A percentile compares a stretch with the other conserved stretches of the same genome.
Evolutionary conservation across 1,140 invertebrate species (phyloP).

Genomic region (Reticulitermes speratus): DNA sequence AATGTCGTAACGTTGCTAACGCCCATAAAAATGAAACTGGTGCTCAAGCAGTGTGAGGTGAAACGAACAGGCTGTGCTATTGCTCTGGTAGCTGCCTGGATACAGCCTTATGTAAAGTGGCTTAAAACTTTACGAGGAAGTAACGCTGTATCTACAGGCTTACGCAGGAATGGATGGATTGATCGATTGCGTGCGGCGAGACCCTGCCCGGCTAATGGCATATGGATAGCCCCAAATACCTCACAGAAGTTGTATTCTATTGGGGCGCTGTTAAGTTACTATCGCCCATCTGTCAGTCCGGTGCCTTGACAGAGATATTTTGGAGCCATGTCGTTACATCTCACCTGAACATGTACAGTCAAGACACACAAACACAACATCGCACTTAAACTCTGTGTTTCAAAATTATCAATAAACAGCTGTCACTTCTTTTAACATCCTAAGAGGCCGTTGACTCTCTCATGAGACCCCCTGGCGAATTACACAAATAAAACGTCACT

Average conservation of each 20-base stretch:
- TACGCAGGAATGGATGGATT: not conserved
- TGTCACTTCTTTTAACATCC: no score
- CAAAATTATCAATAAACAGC: not conserved
- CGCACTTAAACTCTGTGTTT: not conserved
- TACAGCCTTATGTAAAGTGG: no score
- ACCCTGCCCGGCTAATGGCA: not conserved
- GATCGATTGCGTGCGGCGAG: not conserved
- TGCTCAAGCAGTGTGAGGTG: no score
- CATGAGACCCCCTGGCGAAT: no score
- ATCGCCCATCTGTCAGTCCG: not conserved
- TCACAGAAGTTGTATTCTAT: not conserved
- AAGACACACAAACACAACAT: not conserved
- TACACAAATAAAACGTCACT: no score
- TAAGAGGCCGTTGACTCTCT: no score
- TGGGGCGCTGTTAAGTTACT: not conserved
- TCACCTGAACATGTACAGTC: constrained; percentile 15
- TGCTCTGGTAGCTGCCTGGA: no score
- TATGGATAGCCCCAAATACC: not conserved
- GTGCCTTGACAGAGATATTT: not conserved
- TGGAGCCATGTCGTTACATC: not conserved
- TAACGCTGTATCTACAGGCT: no score
- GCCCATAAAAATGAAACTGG: no score
- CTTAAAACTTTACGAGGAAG: no score
- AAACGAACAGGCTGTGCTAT: no score
- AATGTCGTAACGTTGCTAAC: no score